Conservation (phyloP, 2,888 invertebrate species). For the Melieria omissa region DNA sequence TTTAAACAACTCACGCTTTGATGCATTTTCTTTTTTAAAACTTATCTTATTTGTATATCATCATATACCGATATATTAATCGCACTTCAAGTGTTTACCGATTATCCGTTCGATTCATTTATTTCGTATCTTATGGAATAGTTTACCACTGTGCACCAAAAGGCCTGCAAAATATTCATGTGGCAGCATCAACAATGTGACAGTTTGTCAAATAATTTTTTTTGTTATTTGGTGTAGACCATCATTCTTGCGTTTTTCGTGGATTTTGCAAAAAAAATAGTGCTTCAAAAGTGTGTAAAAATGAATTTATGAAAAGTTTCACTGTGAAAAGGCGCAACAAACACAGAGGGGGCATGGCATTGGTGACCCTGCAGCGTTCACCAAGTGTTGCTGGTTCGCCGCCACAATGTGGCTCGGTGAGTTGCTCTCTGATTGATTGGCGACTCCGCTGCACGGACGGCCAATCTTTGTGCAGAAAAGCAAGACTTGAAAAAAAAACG, state of each 20-base stretch:
- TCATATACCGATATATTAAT: too few species aligned
- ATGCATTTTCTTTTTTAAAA: too few species aligned
- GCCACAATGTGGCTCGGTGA: conserved; percentile 65
- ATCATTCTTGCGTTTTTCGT: conserved; percentile 31
- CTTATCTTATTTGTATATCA: too few species aligned
- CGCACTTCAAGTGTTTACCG: too few species aligned
- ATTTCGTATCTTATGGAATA: too few species aligned
- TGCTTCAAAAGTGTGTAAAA: conserved; percentile 31
- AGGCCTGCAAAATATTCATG: not conserved
- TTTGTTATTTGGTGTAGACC: conserved; percentile 36
- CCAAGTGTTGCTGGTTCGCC: conserved; percentile 77
- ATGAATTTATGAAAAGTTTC: conserved; percentile 44
- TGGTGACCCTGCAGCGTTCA: conserved; percentile 79
- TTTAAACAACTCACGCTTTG: too few species aligned
- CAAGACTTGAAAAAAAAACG: too few species aligned
- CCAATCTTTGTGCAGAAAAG: too few species aligned
- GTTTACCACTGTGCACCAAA: too few species aligned
- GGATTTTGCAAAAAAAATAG: conserved; percentile 28
- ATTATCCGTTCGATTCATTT: too few species aligned
- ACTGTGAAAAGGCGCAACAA: conserved; percentile 26
- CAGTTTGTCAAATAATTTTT: conserved; percentile 44
- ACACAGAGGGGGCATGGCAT: conserved; percentile 69
- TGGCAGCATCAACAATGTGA: conserved; percentile 13
- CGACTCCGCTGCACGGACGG: too few species aligned
- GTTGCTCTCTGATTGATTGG: conserved; percentile 30